Base-by-base conservation (phyloP, 2,888 invertebrate genomes). In the Julus scanicus region DNA sequence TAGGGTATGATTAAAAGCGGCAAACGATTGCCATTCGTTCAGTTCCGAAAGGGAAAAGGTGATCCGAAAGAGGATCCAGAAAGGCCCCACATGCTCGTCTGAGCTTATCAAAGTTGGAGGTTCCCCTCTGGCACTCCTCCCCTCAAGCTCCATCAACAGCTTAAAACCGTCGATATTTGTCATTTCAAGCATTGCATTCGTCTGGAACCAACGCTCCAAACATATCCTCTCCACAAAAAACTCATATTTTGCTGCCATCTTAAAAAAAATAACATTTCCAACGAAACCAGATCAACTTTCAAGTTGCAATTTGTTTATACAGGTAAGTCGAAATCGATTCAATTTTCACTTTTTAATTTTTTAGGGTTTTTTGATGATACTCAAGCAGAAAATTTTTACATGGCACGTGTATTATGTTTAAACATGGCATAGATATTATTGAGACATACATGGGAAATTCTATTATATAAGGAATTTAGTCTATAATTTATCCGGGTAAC, bases 1-100 rank as follows among this genome's bases (percentile, higher is more conserved):
- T 20, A 20, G 20, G 29, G 29, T 71, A 71, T 20, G 71, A 71
- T 71, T 71, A 71, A 71, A 71, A 71, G 71, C 71, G 71, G 71
- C 20, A 11, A 71, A 29, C 71, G 71, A 71, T 71, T 71, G 71
- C 71, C 20, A 71, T 71, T 71, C 71, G 71, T 71, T 71, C 71
- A 71, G 71, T 71, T 71, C 71, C 20, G 71, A 71, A 29, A 71
- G 71, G 71, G 11, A 71, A 71, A 71, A 71, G 71, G 71, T 71
- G 71, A 71, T 71, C 53, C 53, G 53, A 53, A 53, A 53, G 15
- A 53, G 53, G 53, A 53, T 53, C 71, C 71, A 71, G 71, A 71
- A 71, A 71, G 20, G 71, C 71, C 71, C 49, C 71, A 71, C 29
- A 71, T 29, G 71, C 20, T 71, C 29, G 71, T 11, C 71, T 71